Conservation (phyloP, 2,113 vertebrate species). For the Alligator mississippiensis region DNA sequence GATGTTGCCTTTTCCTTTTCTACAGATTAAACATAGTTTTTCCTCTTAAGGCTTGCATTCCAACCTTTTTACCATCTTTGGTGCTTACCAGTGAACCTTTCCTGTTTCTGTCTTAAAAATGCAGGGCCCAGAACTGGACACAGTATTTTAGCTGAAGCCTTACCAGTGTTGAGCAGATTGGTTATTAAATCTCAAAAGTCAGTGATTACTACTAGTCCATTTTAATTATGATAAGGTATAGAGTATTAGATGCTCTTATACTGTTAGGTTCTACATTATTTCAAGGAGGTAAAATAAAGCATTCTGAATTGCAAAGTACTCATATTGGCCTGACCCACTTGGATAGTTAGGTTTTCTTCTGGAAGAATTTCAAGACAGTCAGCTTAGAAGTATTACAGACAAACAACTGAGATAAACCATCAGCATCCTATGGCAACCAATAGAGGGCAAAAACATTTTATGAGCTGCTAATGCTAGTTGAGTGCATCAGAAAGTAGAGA, state of each 20-base stretch:
- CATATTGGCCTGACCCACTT: not conserved
- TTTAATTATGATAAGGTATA: not conserved
- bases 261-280: not conserved
- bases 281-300: not conserved
- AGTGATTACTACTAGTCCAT: not conserved
- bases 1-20: too few relatives aligned
- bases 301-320: not conserved
- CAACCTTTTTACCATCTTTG: too few relatives aligned
- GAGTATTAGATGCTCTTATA: fast-evolving
- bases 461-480: not conserved
- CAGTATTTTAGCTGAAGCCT: too few relatives aligned
- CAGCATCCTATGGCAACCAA: not conserved
- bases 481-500: not conserved
- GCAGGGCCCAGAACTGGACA: too few relatives aligned
- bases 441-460: not conserved
- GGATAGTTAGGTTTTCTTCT: not conserved
- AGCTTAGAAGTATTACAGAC: not conserved
- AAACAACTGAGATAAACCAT: not conserved
- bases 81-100: too few relatives aligned
- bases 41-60: too few relatives aligned
- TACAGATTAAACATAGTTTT: too few relatives aligned
- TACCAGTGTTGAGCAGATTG: too few relatives aligned
- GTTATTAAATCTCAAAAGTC: not conserved
- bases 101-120: too few relatives aligned
- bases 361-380: not conserved